A percentile compares a stretch with the other conserved stretches of the same genome.
Conservation (phyloP, 2,113 vertebrate genomes). For the Chroicocephalus ridibundus region DNA sequence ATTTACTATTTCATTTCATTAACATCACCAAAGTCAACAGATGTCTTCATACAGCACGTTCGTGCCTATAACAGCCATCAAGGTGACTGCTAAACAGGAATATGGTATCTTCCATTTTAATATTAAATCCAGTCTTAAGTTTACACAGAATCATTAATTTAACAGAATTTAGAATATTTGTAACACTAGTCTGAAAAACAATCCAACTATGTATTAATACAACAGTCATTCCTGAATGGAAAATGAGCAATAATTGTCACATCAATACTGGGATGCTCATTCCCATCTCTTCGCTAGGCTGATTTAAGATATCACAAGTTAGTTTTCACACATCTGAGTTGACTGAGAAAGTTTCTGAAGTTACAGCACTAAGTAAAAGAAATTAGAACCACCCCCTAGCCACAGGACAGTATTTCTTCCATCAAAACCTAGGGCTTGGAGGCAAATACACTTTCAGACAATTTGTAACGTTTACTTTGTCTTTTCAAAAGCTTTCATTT, state of each 20-base stretch:
- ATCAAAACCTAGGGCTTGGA: not conserved
- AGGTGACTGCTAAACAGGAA: not conserved
- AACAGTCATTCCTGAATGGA: not conserved
- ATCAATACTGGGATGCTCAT: fast-evolving
- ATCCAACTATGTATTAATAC: not conserved
- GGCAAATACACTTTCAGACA: not conserved
- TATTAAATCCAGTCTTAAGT: not conserved
- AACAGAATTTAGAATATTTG: not conserved
- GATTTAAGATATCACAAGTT: not conserved
- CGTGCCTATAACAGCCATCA: not conserved
- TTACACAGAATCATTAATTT: not conserved
- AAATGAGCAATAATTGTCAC: not conserved
- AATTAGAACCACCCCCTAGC: not conserved
- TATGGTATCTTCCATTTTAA: not conserved
- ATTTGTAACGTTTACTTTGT: not conserved
- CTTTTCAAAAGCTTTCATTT: not conserved
- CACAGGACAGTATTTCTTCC: not conserved
- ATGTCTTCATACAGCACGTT: not conserved
- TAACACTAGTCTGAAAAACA: not conserved
- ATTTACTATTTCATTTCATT: not conserved
- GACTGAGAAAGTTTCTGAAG: not conserved
- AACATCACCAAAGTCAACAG: not conserved
- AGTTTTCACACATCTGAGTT: not conserved
- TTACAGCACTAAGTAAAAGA: not conserved
- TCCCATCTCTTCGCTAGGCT: not conserved